Evolutionary conservation across 2,797 vertebrate genomes (phyloP), one percentile per base, ranked within the genome.

Genomic region (Ficedula albicollis): DNA sequence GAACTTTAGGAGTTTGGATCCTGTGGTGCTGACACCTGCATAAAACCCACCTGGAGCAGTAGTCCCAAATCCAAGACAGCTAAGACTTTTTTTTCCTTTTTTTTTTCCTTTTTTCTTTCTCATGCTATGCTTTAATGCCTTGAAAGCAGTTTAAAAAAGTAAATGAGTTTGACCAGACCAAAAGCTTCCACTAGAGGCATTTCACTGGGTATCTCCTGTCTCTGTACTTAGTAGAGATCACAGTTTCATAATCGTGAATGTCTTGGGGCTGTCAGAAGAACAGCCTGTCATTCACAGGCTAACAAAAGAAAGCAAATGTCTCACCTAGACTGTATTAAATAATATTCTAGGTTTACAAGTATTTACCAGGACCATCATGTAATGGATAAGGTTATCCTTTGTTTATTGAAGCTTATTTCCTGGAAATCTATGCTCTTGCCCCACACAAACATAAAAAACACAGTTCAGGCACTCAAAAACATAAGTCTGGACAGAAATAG

Each of bases 151-250:
- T 83, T 3, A 39, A 87, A 68, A 68, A 84, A 72, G 46, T 12
- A 69, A 70, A 59, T 52, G 20, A 38, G 0, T 0, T 32, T 6
- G 9, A 84, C 29, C 76, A 59, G 41, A 78, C 25, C 59, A 69
- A 84, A 94, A 82, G 17, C 38, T 93, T 94, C 52, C 79, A 76
- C 52, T 90, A 82, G 84, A 90, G 48, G 59, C 59, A 92, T 70
- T 88, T 92, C 13, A 59, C 52, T 27, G 44, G 10, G 10, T 70
- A 49, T 41, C 22, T 84, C 38, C 10, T 84, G 4, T 30, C 38
- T 66, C 43, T 76, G 18, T 81, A 34, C 60, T 79, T 92, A 52
- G 44, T 44, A 62, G 36, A 76, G 43, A 89, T 41, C 38, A 49
- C 2, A 27, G 5, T 75, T 95, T 85, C 60, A 26, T 85, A 70